Percentiles rank a stretch among this genome's conserved stretches.
These are phyloP conservation scores for Hydropsyche betteni DNA, from an alignment of 2,888 invertebrate species.

Conservation along the genomic window DNA sequence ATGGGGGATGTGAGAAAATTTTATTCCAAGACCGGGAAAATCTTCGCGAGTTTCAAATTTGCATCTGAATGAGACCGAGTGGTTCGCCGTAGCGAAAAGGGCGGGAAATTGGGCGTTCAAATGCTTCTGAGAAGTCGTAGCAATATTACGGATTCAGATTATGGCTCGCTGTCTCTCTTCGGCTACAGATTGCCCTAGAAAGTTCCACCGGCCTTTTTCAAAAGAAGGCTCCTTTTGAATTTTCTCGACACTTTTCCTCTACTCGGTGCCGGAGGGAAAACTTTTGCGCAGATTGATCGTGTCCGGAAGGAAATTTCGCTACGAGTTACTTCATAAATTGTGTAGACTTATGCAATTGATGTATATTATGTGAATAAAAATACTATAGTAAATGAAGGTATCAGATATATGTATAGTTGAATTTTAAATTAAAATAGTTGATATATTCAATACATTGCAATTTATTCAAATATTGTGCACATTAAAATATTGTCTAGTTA, in stretches of 20 bases:
- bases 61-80: constrained; percentile 46
- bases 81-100: constrained; percentile 35
- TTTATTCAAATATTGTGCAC: constrained; percentile 21
- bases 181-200: constrained; percentile 5
- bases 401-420: not conserved
- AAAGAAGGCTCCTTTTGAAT: not conserved
- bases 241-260: constrained; percentile 8
- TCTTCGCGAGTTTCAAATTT: constrained; percentile 38
- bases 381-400: not conserved
- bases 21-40: constrained; percentile 27
- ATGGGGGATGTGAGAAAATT: not conserved
- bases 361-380: not conserved
- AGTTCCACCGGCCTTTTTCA: not conserved
- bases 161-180: constrained; percentile 14
- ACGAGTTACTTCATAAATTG: not conserved
- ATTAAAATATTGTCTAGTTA: not conserved
- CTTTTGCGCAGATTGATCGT: constrained; percentile 1
- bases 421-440: not conserved
- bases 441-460: not conserved
- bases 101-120: constrained; percentile 44
- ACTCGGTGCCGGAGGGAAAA: not conserved
- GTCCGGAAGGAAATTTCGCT: constrained; percentile 7
- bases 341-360: constrained; percentile 1
- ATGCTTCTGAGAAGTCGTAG: constrained; percentile 40
- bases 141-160: constrained; percentile 43